Percentiles rank a stretch among this genome's conserved stretches.
Conservation (phyloP, 2,113 vertebrate genomes). For the Beaufortia kweichowensis region DNA sequence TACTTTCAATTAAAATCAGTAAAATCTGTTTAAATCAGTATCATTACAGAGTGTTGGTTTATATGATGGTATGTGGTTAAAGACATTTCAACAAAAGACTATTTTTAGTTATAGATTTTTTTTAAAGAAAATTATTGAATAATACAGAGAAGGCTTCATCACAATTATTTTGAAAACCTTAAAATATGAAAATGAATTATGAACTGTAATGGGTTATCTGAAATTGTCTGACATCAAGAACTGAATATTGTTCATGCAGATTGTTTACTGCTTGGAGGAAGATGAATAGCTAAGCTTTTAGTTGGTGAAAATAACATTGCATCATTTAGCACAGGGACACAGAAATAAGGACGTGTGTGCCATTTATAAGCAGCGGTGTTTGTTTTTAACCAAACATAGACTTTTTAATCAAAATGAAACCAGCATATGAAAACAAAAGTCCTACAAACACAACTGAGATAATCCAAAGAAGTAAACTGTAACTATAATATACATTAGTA, state of each 20-base stretch:
- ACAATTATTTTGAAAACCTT: no score
- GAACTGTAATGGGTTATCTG: not conserved
- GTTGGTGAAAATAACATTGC: slow-evolving; percentile 30
- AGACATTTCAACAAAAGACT: no score
- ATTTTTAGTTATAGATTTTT: no score
- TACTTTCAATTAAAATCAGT: no score
- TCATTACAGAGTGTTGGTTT: no score
- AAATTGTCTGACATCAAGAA: not conserved
- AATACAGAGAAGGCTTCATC: no score
- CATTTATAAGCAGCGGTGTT: not conserved
- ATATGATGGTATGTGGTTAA: no score
- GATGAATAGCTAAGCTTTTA: slow-evolving; percentile 28
- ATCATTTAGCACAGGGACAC: slow-evolving; percentile 30
- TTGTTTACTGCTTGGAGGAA: slow-evolving; percentile 32
- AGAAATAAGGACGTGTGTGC: not conserved
- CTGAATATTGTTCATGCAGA: slow-evolving; percentile 1
- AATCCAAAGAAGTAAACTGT: not conserved
- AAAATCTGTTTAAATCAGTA: no score
- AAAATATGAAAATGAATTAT: slow-evolving; percentile 14
- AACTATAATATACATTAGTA: not conserved
- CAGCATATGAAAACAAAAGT: not conserved
- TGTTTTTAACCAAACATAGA: not conserved
- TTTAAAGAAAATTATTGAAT: no score
- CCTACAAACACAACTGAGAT: not conserved
- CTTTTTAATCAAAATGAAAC: not conserved